Evolutionary conservation across 2,113 vertebrate species (phyloP).

Genomic region (Takifugu flavidus): DNA sequence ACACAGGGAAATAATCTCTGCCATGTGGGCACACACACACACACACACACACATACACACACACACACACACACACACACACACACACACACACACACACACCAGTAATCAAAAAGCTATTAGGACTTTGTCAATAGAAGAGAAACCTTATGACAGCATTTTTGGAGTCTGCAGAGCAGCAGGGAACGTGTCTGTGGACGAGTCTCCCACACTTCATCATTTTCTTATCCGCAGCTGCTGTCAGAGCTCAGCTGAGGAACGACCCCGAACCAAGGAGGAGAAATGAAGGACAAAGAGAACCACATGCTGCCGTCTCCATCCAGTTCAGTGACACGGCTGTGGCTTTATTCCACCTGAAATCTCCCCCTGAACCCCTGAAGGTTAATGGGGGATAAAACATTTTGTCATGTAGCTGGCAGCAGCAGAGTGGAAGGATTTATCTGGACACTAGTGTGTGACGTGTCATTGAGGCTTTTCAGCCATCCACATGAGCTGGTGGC

Average conservation of each 20-base stretch:
- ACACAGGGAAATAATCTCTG: no score
- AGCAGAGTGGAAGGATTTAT: constrained; percentile 42
- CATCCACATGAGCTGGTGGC: constrained; percentile 8
- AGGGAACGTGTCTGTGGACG: constrained; percentile 40
- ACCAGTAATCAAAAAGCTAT: constrained; percentile 36
- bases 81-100: constrained; percentile 12
- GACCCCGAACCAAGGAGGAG: constrained; percentile 59
- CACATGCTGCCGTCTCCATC: constrained; percentile 32
- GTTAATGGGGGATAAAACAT: constrained; percentile 71
- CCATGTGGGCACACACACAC: no score
- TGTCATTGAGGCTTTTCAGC: constrained; percentile 59
- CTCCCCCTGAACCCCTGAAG: constrained; percentile 58
- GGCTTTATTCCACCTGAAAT: constrained; percentile 54
- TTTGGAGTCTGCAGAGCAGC: constrained; percentile 26
- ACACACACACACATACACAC: no score
- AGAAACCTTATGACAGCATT: constrained; percentile 29
- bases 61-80: neutral
- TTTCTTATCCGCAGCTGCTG: constrained; percentile 62
- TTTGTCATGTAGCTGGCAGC: constrained; percentile 65
- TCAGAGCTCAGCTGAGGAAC: constrained; percentile 49
- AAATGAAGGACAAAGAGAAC: constrained; percentile 48
- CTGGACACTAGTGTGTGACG: constrained; percentile 59
- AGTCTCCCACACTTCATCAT: constrained; percentile 59
- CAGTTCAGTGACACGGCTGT: constrained; percentile 41
- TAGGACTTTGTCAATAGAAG: constrained; percentile 20